Evolutionary conservation across 2,113 vertebrate genomes (phyloP).

Genomic region (Thinocorus orbignyianus): DNA sequence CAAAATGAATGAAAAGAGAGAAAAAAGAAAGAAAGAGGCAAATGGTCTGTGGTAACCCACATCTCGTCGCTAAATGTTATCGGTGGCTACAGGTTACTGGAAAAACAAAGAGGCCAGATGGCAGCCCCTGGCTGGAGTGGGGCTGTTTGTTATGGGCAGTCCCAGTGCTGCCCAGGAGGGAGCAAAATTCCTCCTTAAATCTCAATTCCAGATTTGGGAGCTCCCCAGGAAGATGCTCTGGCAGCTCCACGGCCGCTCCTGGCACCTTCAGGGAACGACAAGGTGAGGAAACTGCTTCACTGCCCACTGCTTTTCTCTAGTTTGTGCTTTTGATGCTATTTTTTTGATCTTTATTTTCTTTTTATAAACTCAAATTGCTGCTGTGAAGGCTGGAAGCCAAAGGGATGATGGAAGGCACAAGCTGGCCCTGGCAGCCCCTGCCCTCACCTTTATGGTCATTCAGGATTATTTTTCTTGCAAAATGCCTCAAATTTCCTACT

Average conservation of each 20-base stretch:
- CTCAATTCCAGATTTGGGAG: neutral
- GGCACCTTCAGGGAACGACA: accelerated
- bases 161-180: neutral
- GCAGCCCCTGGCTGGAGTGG: neutral
- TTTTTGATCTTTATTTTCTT: neutral
- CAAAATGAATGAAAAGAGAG: neutral
- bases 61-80: neutral
- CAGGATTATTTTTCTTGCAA: neutral
- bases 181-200: neutral
- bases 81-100: neutral
- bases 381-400: neutral
- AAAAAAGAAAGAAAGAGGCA: neutral
- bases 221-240: neutral
- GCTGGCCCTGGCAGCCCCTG: neutral
- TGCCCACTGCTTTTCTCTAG: neutral
- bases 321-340: neutral
- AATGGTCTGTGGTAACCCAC: neutral
- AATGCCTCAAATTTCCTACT: neutral
- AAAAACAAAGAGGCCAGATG: constrained; percentile 36
- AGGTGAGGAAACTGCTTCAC: accelerated
- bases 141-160: neutral
- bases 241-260: accelerated
- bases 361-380: too few species aligned
- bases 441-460: neutral
- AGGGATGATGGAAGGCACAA: neutral